Conservation (phyloP, 1,140 invertebrate species). For the Leptopilina boulardi region DNA sequence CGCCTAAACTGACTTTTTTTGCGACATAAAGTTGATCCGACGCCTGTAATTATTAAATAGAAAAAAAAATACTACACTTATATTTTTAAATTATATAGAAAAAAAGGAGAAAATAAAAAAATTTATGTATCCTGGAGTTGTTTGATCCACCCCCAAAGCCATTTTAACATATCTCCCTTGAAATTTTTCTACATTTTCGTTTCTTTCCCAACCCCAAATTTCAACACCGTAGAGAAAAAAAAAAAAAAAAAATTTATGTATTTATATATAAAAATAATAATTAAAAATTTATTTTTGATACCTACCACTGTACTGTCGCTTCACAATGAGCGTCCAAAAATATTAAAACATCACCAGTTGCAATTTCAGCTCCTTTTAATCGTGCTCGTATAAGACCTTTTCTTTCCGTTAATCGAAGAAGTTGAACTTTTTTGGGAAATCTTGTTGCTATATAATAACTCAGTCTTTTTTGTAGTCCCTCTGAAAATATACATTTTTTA, state of each 20-base stretch:
- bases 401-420: conserved; percentile 86
- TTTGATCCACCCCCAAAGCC: conserved; percentile 25
- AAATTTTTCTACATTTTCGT: conserved; percentile 16
- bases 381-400: conserved; percentile 91
- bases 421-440: conserved; percentile 82
- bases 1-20: no score
- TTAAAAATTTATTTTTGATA: conserved; percentile 8
- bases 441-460: conserved; percentile 86
- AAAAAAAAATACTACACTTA: no score
- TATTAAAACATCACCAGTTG: conserved; percentile 90
- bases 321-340: conserved; percentile 98
- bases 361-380: conserved; percentile 85
- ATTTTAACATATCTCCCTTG: conserved; percentile 34
- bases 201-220: conserved; percentile 33
- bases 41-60: no score
- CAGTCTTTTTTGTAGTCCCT: conserved; percentile 84
- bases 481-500: conserved; percentile 68
- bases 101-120: no score
- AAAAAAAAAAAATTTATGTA: no score
- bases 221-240: conserved; percentile 7
- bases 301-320: conserved; percentile 84
- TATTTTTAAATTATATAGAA: no score
- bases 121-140: conserved; percentile 34
- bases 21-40: no score
- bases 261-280: no score